Evolutionary conservation across 2,888 invertebrate species (phyloP).

Genomic region (Callosobruchus maculatus): DNA sequence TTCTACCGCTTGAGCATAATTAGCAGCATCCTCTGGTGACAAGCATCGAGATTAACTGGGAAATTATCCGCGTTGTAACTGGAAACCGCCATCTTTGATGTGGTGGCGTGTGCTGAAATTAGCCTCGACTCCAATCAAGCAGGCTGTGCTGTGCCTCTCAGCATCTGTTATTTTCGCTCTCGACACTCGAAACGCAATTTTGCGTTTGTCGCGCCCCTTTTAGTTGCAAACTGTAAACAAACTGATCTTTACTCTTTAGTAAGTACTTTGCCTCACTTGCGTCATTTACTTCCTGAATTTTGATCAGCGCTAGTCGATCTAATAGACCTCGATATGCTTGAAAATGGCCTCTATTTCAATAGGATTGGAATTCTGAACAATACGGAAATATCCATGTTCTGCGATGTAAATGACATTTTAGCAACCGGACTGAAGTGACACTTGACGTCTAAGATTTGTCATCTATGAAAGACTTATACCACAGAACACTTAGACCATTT

Average conservation of each 20-base stretch:
- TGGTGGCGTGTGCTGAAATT: slow-evolving; percentile 6
- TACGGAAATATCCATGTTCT: too few relatives aligned
- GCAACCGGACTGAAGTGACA: too few relatives aligned
- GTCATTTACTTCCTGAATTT: too few relatives aligned
- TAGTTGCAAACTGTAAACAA: neutral
- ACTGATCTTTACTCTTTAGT: neutral
- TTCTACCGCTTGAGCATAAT: neutral
- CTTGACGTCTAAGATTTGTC: too few relatives aligned
- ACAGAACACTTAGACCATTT: too few relatives aligned
- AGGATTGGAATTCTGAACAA: too few relatives aligned
- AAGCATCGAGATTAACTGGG: neutral
- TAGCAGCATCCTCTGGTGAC: neutral
- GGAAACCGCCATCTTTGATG: slow-evolving; percentile 13
- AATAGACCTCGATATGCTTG: too few relatives aligned
- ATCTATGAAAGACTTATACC: too few relatives aligned
- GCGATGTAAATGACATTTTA: too few relatives aligned
- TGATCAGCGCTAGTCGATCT: too few relatives aligned
- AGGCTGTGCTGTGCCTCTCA: slow-evolving; percentile 8
- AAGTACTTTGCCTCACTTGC: too few relatives aligned
- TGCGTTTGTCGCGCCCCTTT: neutral
- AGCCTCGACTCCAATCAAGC: slow-evolving; percentile 16
- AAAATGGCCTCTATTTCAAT: too few relatives aligned
- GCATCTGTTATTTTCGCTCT: neutral
- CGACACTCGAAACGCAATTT: neutral
- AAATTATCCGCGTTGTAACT: neutral